Conservation (phyloP, 2,888 invertebrate species). For the Drymonia ruficornis region DNA sequence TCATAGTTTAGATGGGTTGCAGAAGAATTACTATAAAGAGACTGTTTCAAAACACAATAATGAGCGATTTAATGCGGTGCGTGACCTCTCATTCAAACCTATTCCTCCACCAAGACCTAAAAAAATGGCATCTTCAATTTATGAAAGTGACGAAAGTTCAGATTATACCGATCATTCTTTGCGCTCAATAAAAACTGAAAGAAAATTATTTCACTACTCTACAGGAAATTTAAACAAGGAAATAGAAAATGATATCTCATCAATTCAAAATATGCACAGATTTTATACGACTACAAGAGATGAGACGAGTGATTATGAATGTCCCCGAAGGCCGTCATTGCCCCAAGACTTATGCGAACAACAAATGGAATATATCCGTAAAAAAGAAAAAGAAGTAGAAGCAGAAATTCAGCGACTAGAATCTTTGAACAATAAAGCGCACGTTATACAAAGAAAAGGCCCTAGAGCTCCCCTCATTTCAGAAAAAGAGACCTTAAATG, state of each 20-base stretch:
- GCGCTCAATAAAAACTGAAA: constrained; percentile 67
- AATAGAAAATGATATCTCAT: constrained; percentile 76
- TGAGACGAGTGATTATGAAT: constrained; percentile 39
- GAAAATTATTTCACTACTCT: constrained; percentile 74
- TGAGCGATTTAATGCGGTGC: constrained; percentile 16
- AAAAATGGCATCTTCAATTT: constrained; percentile 66
- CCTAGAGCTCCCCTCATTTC: constrained; percentile 70
- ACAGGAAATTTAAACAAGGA: constrained; percentile 77
- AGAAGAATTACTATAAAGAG: constrained; percentile 38
- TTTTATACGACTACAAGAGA: constrained; percentile 62
- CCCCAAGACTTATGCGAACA: constrained; percentile 87
- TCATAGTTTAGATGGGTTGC: constrained; percentile 46
- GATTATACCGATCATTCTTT: constrained; percentile 70
- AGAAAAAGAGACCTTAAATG: constrained; percentile 59
- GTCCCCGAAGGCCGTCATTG: constrained; percentile 83
- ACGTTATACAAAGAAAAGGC: constrained; percentile 46
- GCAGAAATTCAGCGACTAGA: constrained; percentile 87
- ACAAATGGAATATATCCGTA: constrained; percentile 87
- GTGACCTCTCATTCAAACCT: constrained; percentile 58
- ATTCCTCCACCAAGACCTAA: constrained; percentile 72
- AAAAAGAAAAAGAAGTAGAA: constrained; percentile 88
- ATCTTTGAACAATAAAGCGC: constrained; percentile 60
- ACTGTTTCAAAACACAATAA: constrained; percentile 35
- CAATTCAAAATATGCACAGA: constrained; percentile 78
- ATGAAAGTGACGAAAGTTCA: constrained; percentile 77